Percentiles rank a stretch among this genome's conserved stretches.
These are phyloP conservation scores for Amphipyra berbera DNA, from an alignment of 2,888 invertebrate species.

Conservation along the genomic window DNA sequence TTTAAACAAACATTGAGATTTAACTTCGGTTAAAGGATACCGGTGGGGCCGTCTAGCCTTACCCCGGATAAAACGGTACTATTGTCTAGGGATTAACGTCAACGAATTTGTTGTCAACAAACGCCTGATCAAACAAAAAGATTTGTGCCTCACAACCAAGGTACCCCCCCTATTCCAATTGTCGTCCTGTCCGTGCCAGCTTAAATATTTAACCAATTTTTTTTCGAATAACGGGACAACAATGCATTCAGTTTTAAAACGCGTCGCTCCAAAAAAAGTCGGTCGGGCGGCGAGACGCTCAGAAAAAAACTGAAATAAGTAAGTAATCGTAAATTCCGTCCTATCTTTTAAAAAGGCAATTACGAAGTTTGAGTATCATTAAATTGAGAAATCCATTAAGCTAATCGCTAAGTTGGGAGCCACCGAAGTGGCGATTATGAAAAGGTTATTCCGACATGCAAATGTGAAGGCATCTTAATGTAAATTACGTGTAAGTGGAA, in stretches of 20 bases:
- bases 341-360: conserved; percentile 84
- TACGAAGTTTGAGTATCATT: conserved; percentile 83
- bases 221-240: conserved; percentile 68
- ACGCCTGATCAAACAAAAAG: conserved; percentile 89
- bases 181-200: conserved; percentile 72
- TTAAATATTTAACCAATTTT: conserved; percentile 75
- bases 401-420: conserved; percentile 83
- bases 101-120: conserved; percentile 88
- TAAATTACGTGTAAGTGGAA: conserved; percentile 85
- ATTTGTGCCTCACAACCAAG: conserved; percentile 76
- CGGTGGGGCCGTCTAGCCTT: conserved; percentile 73
- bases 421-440: conserved; percentile 85
- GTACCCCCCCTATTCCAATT: conserved; percentile 81
- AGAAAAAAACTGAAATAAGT: conserved; percentile 64
- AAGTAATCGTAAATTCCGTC: conserved; percentile 74
- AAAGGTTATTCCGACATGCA: conserved; percentile 85
- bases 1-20: conserved; percentile 82
- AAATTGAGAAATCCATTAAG: conserved; percentile 87
- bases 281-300: conserved; percentile 21
- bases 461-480: conserved; percentile 84
- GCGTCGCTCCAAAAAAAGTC: conserved; percentile 54
- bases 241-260: conserved; percentile 61
- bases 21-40: conserved; percentile 77
- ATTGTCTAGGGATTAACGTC: conserved; percentile 89
- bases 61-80: conserved; percentile 80